phyloP scores from a whole-genome alignment of 2,113 vertebrate species.

The Microtus oregoni region DNA sequence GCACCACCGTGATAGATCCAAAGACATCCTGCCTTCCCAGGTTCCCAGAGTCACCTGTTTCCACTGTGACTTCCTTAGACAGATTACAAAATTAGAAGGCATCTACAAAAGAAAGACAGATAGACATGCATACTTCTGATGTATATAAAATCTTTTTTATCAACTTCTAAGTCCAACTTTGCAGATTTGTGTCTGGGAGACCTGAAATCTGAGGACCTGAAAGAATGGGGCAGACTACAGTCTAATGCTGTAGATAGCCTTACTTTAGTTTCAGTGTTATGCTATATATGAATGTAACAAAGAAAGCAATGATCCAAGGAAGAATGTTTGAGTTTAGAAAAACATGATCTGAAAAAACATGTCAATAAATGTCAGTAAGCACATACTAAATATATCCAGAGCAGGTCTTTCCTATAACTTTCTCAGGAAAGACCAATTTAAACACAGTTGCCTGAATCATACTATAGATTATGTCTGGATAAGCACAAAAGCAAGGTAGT shows the following conservation, averaged over 20 bases:
- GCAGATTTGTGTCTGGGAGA: neutral
- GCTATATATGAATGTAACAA: neutral
- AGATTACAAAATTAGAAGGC: neutral
- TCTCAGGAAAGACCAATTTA: neutral
- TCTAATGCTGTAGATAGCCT: too few relatives aligned
- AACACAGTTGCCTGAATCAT: neutral
- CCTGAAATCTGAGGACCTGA: neutral
- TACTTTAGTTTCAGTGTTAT: neutral
- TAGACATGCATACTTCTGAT: neutral
- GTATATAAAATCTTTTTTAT: neutral
- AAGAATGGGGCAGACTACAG: neutral
- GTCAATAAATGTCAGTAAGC: neutral
- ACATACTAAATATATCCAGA: neutral
- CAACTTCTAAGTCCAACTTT: neutral
- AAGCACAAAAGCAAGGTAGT: neutral
- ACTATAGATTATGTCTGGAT: neutral
- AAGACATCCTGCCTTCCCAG: neutral
- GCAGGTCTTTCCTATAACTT: neutral
- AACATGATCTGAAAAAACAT: neutral
- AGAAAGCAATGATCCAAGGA: neutral
- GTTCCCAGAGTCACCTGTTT: neutral
- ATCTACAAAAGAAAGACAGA: neutral
- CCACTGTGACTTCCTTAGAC: neutral
- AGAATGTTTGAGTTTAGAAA: neutral
- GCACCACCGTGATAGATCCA: neutral